A percentile compares a stretch with the other conserved stretches of the same genome.
Conservation (phyloP, 2,888 invertebrate genomes). For the Germaria angustata region DNA sequence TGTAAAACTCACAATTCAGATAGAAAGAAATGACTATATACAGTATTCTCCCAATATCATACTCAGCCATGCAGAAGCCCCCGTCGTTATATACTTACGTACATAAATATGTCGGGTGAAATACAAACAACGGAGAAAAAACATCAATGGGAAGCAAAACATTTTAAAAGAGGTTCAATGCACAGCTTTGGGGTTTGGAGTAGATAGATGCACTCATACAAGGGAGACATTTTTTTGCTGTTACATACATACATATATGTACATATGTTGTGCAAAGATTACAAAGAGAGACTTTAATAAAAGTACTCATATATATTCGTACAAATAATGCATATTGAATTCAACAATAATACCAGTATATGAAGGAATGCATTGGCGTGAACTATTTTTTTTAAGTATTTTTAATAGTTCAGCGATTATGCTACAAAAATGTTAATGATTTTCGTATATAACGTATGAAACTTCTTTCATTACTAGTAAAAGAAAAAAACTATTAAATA, state of each 20-base stretch:
- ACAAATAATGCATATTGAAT: background rate
- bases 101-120: background rate
- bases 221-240: conserved; percentile 15
- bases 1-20: conserved; percentile 38
- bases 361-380: background rate
- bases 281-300: conserved; percentile 35
- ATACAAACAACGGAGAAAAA: conserved; percentile 24
- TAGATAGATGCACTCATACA: conserved; percentile 23
- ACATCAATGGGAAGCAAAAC: conserved; percentile 63
- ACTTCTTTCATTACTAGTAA: too few relatives aligned
- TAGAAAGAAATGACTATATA: conserved; percentile 59
- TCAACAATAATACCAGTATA: background rate
- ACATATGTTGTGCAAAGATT: conserved; percentile 30
- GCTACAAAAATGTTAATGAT: too few relatives aligned
- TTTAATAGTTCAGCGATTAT: too few relatives aligned
- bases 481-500: too few relatives aligned
- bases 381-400: background rate
- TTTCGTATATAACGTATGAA: too few relatives aligned
- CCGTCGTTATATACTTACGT: background rate
- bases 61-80: conserved; percentile 10
- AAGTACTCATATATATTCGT: background rate
- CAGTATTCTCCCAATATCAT: conserved; percentile 1
- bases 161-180: conserved; percentile 63
- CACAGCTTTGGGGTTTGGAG: conserved; percentile 58
- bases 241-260: too few relatives aligned